Evolutionary conservation across 2,888 invertebrate genomes (phyloP), one percentile per base, ranked within the genome.

Genomic region (Scaeva pyrastri): DNA sequence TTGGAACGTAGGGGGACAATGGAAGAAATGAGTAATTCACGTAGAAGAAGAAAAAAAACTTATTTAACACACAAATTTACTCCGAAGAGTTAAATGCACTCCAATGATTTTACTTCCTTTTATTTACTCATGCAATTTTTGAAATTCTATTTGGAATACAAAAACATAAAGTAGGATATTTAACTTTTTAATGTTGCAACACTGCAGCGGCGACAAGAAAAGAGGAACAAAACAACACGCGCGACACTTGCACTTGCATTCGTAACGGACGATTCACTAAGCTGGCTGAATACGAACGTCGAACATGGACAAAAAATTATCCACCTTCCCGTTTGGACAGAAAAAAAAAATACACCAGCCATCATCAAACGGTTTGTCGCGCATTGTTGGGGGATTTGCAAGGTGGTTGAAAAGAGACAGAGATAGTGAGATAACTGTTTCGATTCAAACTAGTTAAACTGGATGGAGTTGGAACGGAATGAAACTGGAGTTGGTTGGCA

Each of bases 191-290:
- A 62, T 72, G 60, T 66, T 62, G 60, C 75, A 58, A 81, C 64
- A 81, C 68, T 80, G 58, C 76, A 64, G 45, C 64, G 64, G 64
- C 77, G 81, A 86, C 70, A 31, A 31, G 10, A 39, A 36, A 56
- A 58, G 36, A 39, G 16, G 62, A 60, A 71, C 71, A 73, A 21
- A 52, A 81, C 76, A 48, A 81, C 81, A 60, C 72, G 58, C 70
- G 71, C 58, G 77, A 86, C 78, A 82, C 86, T 82, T 86, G 86
- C 74, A 77, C 64, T 86, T 82, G 82, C 82, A 82, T 71, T 86
- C 77, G 77, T 86, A 86, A 86, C 86, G 86, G 86, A 82, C 82
- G 77, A 74, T 78, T 78, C 66, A 86, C 82, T 31, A 31, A 31
- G 31, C 31, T 82, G 82, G 41, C 50, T 52, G 52, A 58, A 39